A percentile compares a stretch with the other conserved stretches of the same genome.
Evolutionary conservation across 2,888 invertebrate genomes (phyloP).

Genomic region (Chrysotoxum bicinctum): DNA sequence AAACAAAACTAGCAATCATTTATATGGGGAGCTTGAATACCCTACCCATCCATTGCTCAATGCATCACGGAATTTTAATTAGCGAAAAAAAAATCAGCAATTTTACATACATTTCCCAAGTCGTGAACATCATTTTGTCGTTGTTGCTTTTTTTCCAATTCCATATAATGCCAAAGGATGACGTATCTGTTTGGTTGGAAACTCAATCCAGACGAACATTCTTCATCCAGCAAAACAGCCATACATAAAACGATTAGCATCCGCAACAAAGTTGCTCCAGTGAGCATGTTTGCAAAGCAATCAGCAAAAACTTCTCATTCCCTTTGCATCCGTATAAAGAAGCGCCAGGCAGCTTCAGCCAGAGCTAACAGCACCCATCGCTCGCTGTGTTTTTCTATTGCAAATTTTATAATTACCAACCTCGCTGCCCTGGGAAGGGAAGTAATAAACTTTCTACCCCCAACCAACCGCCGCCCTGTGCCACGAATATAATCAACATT

Average conservation of each 20-base stretch:
- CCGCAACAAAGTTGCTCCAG: slow-evolving; percentile 72
- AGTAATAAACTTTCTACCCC: slow-evolving; percentile 64
- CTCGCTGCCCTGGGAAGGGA: slow-evolving; percentile 64
- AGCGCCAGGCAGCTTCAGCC: slow-evolving; percentile 15
- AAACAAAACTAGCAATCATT: slow-evolving; percentile 51
- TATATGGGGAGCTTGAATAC: neutral
- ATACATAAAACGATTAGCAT: slow-evolving; percentile 72
- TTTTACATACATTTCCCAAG: slow-evolving; percentile 9
- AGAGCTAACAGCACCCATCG: slow-evolving; percentile 20
- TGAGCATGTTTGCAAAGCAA: slow-evolving; percentile 72
- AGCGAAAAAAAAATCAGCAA: slow-evolving; percentile 40
- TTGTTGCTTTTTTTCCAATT: neutral
- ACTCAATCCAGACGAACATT: slow-evolving; percentile 64
- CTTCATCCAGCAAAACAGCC: slow-evolving; percentile 53
- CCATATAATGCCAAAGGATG: slow-evolving; percentile 51
- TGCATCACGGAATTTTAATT: slow-evolving; percentile 40
- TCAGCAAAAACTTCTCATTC: slow-evolving; percentile 55
- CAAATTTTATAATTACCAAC: slow-evolving; percentile 71
- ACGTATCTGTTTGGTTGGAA: slow-evolving; percentile 70
- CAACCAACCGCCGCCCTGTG: neutral
- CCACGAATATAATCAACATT: slow-evolving; percentile 62
- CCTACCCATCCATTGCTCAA: slow-evolving; percentile 18
- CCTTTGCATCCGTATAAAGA: neutral
- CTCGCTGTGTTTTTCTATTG: slow-evolving; percentile 57
- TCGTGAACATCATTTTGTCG: slow-evolving; percentile 16